Evolutionary conservation across 2,888 invertebrate species (phyloP).

Genomic region (Andrena marginata): DNA sequence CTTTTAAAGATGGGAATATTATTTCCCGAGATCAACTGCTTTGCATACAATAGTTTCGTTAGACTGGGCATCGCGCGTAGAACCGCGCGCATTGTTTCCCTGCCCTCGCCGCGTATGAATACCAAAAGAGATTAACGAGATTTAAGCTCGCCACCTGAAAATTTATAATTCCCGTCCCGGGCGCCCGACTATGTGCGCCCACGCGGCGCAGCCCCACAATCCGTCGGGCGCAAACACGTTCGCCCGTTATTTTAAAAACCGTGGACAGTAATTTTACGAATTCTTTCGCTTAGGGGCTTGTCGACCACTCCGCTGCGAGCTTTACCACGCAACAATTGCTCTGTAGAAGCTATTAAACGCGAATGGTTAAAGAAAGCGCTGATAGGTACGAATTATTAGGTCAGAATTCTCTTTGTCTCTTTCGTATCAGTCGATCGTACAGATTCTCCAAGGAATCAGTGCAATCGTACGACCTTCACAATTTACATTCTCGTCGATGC

Average conservation of each 20-base stretch:
- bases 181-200: slow-evolving; percentile 43
- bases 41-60: slow-evolving; percentile 71
- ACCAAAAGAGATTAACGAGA: slow-evolving; percentile 54
- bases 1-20: slow-evolving; percentile 55
- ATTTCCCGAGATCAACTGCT: slow-evolving; percentile 43
- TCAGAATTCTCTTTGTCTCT: neutral
- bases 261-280: slow-evolving; percentile 10
- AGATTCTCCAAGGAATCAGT: slow-evolving; percentile 15
- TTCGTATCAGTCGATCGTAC: neutral
- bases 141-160: slow-evolving; percentile 54
- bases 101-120: slow-evolving; percentile 34
- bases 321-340: neutral
- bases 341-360: neutral
- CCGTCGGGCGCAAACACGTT: slow-evolving; percentile 3
- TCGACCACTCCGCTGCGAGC: neutral
- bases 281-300: slow-evolving; percentile 8
- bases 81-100: slow-evolving; percentile 51
- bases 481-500: slow-evolving; percentile 56
- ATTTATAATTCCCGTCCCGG: slow-evolving; percentile 61
- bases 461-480: slow-evolving; percentile 59
- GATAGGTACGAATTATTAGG: too few species aligned
- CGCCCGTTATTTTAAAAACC: slow-evolving; percentile 11
- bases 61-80: slow-evolving; percentile 47
- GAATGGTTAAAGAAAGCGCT: neutral
- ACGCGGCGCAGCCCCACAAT: slow-evolving; percentile 20